phyloP scores from a whole-genome alignment of 2,113 vertebrate species.

The Phyllostomus hastatus region DNA sequence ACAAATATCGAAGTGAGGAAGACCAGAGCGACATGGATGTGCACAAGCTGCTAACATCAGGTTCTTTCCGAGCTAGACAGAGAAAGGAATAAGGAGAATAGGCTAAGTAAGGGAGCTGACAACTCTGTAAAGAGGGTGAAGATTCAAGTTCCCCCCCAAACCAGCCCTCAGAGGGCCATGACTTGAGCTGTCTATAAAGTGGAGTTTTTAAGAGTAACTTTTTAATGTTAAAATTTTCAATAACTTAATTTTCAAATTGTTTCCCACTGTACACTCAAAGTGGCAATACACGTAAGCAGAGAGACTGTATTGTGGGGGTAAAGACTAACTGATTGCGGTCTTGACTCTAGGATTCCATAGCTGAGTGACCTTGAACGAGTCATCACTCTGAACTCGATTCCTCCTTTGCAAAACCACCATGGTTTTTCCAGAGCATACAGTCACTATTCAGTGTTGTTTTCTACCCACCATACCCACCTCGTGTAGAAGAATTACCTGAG shows the following conservation, averaged over 20 bases:
- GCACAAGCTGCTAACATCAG: not conserved
- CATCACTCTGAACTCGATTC: not conserved
- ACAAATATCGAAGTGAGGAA: not conserved
- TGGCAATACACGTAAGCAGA: not conserved
- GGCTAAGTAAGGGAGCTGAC: accelerated
- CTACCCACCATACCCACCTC: not conserved
- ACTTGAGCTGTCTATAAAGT: not conserved
- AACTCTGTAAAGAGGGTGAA: not conserved
- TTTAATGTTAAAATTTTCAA: not conserved
- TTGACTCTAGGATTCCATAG: not conserved
- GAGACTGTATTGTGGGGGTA: not conserved
- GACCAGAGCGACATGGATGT: not conserved
- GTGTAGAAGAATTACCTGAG: not conserved
- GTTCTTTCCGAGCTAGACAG: not conserved
- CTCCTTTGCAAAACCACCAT: not conserved
- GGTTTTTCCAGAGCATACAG: not conserved
- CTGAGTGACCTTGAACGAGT: not conserved
- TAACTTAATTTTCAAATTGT: not conserved
- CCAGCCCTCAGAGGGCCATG: not conserved
- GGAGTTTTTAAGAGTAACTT: not conserved
- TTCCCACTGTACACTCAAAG: not conserved
- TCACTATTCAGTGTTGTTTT: not conserved
- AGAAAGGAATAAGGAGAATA: not conserved
- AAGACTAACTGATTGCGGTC: not conserved
- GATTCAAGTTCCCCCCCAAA: not conserved